Evolutionary conservation across 2,888 invertebrate species (phyloP), one percentile per base, ranked within the genome.

Genomic region (Nephrocerus scutellatus): DNA sequence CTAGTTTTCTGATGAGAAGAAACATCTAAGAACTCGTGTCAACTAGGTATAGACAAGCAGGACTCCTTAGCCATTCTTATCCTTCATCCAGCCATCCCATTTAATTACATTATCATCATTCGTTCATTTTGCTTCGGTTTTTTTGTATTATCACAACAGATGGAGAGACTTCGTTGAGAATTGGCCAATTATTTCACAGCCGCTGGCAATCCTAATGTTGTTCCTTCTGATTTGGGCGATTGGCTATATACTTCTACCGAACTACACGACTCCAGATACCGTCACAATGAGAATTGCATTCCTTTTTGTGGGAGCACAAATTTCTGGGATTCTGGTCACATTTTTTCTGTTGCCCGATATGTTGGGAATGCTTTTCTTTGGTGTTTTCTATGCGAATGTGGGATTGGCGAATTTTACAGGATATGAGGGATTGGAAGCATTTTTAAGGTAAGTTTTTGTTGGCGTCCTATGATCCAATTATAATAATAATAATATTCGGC

Each of bases 311-410:
- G 66, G 68, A 3, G 68, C 68, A 6, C 62, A 69, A 41, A 43
- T 60, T 16, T 44, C 54, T 8, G 69, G 69, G 1, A 52, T 63
- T n/a, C 37, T 67, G 42, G 62, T 62, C 22, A 56, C 59, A 29
- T 57, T 62, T 6, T 34, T 62, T 3, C 53, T 55, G 22, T 37
- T 69, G 46, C 69, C 79, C 1, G 77, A 79, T 6, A 71, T 79
- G 57, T 66, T 79, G 40, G 79, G 79, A 10, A 79, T 79, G 79
- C 60, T 79, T 2, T 61, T 78, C 30, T 73, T 75, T 35, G 78
- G 79, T 9, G 72, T 78, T 4, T 56, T 72, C 7, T 68, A 73
- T 36, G 61, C 70, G 32, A 74, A 75, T 53, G 49, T 72, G 13
- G 72, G 72, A 0, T 59, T 68, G 43, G 68, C 73, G 19, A 53